Conservation (phyloP, 30 jellyfish, hydroid and myxozoan species). For the Calvadosia cruxmelitensis region DNA sequence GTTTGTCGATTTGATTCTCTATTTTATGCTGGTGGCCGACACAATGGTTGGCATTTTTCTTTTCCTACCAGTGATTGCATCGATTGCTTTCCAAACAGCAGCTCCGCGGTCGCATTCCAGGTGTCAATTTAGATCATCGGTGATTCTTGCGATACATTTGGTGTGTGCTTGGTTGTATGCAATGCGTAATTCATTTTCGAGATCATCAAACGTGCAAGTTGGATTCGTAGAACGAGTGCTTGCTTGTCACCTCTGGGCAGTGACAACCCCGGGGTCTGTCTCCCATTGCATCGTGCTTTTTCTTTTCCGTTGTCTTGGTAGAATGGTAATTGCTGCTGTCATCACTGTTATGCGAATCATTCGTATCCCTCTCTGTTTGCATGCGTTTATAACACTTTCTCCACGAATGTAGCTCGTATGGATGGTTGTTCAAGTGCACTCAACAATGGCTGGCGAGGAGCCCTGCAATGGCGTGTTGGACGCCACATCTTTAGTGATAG, state of each 20-base stretch:
- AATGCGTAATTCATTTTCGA: neutral
- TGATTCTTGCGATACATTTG: neutral
- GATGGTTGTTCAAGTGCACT: neutral
- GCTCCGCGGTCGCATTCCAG: neutral
- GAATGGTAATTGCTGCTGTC: neutral
- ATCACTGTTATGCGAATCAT: neutral
- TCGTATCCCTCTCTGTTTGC: neutral
- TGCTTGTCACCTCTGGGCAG: neutral
- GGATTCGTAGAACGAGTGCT: neutral
- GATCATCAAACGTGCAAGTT: neutral
- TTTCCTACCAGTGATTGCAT: neutral
- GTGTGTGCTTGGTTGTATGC: neutral
- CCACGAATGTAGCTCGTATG: neutral
- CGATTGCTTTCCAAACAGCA: neutral
- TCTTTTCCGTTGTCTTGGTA: neutral
- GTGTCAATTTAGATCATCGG: neutral
- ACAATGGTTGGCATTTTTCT: neutral
- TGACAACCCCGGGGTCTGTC: neutral
- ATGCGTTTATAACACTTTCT: neutral
- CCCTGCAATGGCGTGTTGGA: neutral
- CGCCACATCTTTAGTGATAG: neutral
- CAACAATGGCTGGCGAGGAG: neutral
- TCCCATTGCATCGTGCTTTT: neutral
- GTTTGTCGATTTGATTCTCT: neutral
- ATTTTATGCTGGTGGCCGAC: neutral